Conservation (phyloP, 1,140 invertebrate species). For the Penaeus indicus region DNA sequence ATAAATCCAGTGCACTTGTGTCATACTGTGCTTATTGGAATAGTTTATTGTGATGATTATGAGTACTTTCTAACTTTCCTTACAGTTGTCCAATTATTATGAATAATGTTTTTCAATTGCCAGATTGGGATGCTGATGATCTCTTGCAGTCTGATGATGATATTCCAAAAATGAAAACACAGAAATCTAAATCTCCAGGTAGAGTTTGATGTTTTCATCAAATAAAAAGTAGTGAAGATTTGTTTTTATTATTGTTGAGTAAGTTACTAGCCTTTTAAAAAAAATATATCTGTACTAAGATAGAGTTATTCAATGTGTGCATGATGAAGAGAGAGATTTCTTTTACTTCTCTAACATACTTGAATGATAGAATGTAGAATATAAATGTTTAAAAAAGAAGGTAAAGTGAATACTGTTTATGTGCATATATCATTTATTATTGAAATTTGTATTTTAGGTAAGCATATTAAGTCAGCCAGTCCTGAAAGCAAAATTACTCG, state of each 20-base stretch:
- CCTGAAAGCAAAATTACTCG: background rate
- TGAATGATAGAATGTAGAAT: too few relatives aligned
- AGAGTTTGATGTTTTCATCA: background rate
- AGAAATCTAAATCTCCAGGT: constrained; percentile 33
- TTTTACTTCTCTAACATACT: too few relatives aligned
- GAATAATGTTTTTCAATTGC: background rate
- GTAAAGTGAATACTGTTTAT: too few relatives aligned
- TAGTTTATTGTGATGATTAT: background rate
- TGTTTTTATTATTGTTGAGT: too few relatives aligned
- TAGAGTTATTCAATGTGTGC: too few relatives aligned
- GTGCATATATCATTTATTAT: too few relatives aligned
- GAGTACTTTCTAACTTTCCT: background rate
- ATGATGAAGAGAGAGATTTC: too few relatives aligned
- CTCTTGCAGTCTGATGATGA: constrained; percentile 51
- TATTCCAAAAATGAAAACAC: background rate
- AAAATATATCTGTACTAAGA: too few relatives aligned
- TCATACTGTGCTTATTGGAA: background rate
- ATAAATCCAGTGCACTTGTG: background rate
- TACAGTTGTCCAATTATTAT: background rate
- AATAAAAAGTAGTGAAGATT: too few relatives aligned
- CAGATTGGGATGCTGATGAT: constrained; percentile 59
- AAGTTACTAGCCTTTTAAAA: too few relatives aligned
- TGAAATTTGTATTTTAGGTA: background rate
- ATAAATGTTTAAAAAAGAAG: too few relatives aligned
- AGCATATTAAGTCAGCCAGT: background rate